A percentile compares a stretch with the other conserved stretches of the same genome.
Evolutionary conservation across 23 tunicate species (phyloP).

Genomic region (Botrylloides violaceus): DNA sequence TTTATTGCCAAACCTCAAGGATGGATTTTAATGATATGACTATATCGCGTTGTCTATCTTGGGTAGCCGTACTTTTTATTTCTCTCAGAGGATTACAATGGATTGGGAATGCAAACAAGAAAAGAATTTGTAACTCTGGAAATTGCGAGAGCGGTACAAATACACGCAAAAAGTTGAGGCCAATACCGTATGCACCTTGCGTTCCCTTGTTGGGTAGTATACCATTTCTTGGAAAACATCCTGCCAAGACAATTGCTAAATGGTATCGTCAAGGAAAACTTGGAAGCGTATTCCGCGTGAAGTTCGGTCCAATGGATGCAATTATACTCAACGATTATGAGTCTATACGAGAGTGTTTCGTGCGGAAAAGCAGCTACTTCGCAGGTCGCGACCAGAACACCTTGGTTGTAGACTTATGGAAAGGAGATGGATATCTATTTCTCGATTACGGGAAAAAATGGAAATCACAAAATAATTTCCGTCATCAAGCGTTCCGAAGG

Average conservation of each 20-base stretch:
- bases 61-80: too few species aligned
- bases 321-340: slow-evolving; percentile 6
- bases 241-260: neutral
- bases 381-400: neutral
- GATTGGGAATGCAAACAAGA: neutral
- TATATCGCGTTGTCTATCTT: too few species aligned
- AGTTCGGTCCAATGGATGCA: slow-evolving; percentile 7
- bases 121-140: neutral
- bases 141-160: neutral
- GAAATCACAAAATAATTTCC: neutral
- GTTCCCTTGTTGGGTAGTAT: slow-evolving; percentile 13
- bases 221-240: slow-evolving; percentile 9
- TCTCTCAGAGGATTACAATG: neutral
- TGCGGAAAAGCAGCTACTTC: neutral
- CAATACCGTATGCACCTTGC: slow-evolving; percentile 9
- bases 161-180: neutral
- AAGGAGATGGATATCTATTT: slow-evolving; percentile 9
- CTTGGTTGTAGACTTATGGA: neutral
- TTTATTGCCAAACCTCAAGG: too few species aligned
- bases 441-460: slow-evolving; percentile 20
- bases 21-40: too few species aligned
- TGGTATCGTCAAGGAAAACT: neutral
- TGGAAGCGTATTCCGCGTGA: slow-evolving; percentile 2
- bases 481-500: neutral
- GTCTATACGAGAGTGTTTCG: slow-evolving; percentile 3